phyloP scores from a whole-genome alignment of 2,888 invertebrate genomes.

The Rhagium mordax region DNA sequence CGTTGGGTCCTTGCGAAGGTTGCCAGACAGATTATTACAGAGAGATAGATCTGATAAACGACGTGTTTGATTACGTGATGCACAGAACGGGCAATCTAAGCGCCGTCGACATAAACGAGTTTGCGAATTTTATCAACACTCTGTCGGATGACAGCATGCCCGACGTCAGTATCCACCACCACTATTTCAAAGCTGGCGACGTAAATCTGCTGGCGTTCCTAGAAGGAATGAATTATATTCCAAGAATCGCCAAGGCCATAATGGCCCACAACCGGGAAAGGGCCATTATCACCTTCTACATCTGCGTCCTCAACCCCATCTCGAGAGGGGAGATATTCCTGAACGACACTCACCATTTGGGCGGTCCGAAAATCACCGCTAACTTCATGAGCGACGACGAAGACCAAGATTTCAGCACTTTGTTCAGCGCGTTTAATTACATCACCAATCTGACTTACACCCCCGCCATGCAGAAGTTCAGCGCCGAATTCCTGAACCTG shows the following conservation, averaged over 20 bases:
- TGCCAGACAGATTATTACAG: slow-evolving; percentile 45
- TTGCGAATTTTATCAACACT: slow-evolving; percentile 71
- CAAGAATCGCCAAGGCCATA: slow-evolving; percentile 56
- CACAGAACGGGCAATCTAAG: slow-evolving; percentile 71
- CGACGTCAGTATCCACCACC: slow-evolving; percentile 55
- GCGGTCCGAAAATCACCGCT: slow-evolving; percentile 67
- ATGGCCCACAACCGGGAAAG: slow-evolving; percentile 54
- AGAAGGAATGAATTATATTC: slow-evolving; percentile 53
- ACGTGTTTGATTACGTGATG: slow-evolving; percentile 71
- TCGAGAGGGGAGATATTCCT: slow-evolving; percentile 70
- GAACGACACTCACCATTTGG: slow-evolving; percentile 70
- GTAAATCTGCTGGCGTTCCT: slow-evolving; percentile 62
- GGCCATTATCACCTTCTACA: slow-evolving; percentile 57
- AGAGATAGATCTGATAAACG: slow-evolving; percentile 68
- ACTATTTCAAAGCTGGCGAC: slow-evolving; percentile 55
- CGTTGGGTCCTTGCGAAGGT: slow-evolving; percentile 30
- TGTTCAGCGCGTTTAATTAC: slow-evolving; percentile 53
- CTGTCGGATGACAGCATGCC: slow-evolving; percentile 64
- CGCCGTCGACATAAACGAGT: slow-evolving; percentile 63
- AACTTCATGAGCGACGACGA: slow-evolving; percentile 75
- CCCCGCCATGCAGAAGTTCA: slow-evolving; percentile 49
- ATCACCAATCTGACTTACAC: slow-evolving; percentile 51
- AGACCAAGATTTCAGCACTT: slow-evolving; percentile 51
- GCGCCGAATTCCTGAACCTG: slow-evolving; percentile 65
- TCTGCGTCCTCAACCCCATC: too few relatives aligned